A percentile compares a stretch with the other conserved stretches of the same genome.
These are phyloP conservation scores for Mungos mungo DNA, from an alignment of 2,113 vertebrate species.

Conservation along the genomic window DNA sequence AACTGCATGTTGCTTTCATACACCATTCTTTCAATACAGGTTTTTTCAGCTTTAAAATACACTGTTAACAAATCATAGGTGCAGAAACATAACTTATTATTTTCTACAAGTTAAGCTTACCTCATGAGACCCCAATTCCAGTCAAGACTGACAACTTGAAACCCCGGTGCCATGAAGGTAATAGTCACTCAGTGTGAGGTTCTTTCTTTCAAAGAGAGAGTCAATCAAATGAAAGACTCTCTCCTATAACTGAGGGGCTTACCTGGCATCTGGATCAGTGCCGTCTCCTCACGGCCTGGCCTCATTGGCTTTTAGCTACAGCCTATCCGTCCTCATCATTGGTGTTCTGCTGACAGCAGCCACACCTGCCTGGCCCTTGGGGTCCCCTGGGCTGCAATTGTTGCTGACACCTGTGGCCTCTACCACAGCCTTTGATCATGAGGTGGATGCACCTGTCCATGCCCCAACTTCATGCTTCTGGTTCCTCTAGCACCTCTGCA, in stretches of 20 bases:
- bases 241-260: rapidly evolving
- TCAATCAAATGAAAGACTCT: neutral
- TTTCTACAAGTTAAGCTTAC: neutral
- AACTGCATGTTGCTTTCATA: constrained; percentile 35
- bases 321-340: neutral
- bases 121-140: neutral
- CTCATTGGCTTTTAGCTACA: neutral
- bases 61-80: neutral
- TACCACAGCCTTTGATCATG: neutral
- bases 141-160: neutral
- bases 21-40: neutral
- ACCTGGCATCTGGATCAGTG: rapidly evolving
- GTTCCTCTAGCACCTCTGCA: neutral
- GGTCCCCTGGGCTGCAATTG: neutral
- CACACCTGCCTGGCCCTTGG: neutral
- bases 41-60: constrained; percentile 19
- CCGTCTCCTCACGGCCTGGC: neutral
- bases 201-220: neutral
- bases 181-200: rapidly evolving
- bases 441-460: neutral
- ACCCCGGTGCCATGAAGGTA: rapidly evolving
- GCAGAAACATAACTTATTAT: neutral
- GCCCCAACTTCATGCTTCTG: rapidly evolving
- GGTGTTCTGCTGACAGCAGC: neutral
- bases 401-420: neutral